phyloP scores from a whole-genome alignment of 2,797 vertebrate species.

The Pygocentrus nattereri region DNA sequence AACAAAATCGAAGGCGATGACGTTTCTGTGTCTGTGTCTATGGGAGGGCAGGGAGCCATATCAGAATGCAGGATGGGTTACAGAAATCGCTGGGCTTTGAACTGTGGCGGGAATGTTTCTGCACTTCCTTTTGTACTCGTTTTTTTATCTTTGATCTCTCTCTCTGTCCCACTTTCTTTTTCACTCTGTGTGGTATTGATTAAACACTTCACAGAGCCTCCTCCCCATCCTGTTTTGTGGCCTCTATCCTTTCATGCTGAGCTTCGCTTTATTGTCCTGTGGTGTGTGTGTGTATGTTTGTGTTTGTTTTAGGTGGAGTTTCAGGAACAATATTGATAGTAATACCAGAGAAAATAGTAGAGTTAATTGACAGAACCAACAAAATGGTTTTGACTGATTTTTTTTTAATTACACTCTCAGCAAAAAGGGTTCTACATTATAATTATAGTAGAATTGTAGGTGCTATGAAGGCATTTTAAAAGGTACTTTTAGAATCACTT shows the following conservation, averaged over 20 bases:
- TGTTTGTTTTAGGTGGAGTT: background rate
- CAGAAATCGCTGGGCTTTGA: background rate
- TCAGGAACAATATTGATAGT: background rate
- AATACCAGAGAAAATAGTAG: background rate
- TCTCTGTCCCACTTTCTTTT: background rate
- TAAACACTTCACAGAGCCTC: conserved; percentile 3
- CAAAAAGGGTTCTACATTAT: too few species aligned
- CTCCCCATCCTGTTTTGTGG: conserved; percentile 1
- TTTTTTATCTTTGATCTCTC: conserved; percentile 3
- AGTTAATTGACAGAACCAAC: too few species aligned
- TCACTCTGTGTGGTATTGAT: background rate
- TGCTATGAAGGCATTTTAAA: too few species aligned
- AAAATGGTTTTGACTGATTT: too few species aligned
- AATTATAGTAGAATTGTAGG: too few species aligned
- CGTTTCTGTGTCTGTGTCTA: background rate
- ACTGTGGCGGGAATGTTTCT: conserved; percentile 1
- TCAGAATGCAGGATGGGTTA: background rate
- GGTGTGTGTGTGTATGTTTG: background rate
- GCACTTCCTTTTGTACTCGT: background rate
- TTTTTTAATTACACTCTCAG: too few species aligned
- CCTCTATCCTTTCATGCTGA: conserved; percentile 15
- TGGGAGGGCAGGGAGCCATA: background rate
- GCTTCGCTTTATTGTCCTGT: conserved; percentile 11
- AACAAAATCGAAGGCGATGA: background rate
- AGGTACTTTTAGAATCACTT: too few species aligned